phyloP scores from a whole-genome alignment of 1,140 invertebrate genomes.

The Globodera rostochiensis region DNA sequence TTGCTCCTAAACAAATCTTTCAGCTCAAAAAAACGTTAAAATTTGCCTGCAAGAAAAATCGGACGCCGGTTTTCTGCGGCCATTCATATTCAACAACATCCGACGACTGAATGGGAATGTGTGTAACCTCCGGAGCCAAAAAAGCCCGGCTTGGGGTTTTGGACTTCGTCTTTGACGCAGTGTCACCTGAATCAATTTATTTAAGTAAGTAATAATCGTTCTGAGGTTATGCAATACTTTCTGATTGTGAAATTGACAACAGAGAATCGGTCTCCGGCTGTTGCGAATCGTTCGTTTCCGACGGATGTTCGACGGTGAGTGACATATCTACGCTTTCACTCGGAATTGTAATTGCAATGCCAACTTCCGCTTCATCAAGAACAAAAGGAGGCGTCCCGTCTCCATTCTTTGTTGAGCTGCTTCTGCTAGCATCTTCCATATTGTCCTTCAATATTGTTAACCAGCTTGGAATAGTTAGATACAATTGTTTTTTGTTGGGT shows the following conservation, averaged over 20 bases:
- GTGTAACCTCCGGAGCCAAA: conserved; percentile 19
- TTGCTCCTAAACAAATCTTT: conserved; percentile 41
- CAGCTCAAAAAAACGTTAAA: conserved; percentile 18
- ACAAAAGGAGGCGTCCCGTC: background rate
- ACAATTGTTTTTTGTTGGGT: too few species aligned
- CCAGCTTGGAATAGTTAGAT: too few species aligned
- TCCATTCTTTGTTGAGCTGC: background rate
- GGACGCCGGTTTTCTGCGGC: conserved; percentile 38
- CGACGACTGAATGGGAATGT: conserved; percentile 34
- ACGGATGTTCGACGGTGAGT: background rate
- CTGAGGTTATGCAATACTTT: background rate
- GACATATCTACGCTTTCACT: background rate
- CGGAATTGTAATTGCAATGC: background rate
- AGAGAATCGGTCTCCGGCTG: background rate
- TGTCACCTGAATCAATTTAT: background rate
- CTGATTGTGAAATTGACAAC: background rate
- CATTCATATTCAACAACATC: conserved; percentile 50
- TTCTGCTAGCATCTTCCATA: background rate
- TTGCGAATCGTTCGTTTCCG: background rate
- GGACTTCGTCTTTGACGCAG: background rate
- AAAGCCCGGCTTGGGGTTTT: background rate
- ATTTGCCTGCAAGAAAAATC: conserved; percentile 38
- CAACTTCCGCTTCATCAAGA: background rate
- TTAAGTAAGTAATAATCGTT: background rate
- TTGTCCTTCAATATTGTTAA: too few species aligned